A percentile compares a stretch with the other conserved stretches of the same genome.
phyloP scores from a whole-genome alignment of 1,140 invertebrate species.

The Brachionus koreanus region DNA sequence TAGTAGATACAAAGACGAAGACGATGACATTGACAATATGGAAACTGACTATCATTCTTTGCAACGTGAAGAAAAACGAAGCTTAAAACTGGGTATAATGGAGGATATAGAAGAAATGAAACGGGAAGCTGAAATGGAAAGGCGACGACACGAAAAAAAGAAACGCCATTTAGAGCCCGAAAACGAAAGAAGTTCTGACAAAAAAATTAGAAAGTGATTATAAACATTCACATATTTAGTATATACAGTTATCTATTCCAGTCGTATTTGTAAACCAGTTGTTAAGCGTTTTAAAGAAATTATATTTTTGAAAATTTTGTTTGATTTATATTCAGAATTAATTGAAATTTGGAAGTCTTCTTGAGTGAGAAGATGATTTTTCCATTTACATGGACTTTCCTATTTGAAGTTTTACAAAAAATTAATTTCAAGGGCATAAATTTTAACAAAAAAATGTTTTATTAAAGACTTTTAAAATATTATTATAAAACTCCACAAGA shows the following conservation, averaged over 20 bases:
- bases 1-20: slow-evolving; percentile 19
- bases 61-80: slow-evolving; percentile 22
- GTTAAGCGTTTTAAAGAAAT: neutral
- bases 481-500: neutral
- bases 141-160: slow-evolving; percentile 5
- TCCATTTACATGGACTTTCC: neutral
- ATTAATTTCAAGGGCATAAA: neutral
- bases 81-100: slow-evolving; percentile 28
- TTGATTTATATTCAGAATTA: neutral
- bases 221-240: neutral
- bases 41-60: slow-evolving; percentile 36
- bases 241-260: neutral
- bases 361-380: neutral
- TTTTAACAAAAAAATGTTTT: neutral
- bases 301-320: neutral
- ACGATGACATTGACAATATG: slow-evolving; percentile 42
- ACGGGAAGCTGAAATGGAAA: slow-evolving; percentile 21
- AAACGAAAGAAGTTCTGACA: neutral
- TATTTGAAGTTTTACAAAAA: neutral
- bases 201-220: slow-evolving; percentile 32
- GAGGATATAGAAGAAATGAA: slow-evolving; percentile 35
- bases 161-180: neutral
- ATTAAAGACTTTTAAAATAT: neutral
- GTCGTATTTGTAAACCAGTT: neutral
- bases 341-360: neutral